Evolutionary conservation across 2,113 vertebrate species (phyloP).

Genomic region (Manacus vitellinus): DNA sequence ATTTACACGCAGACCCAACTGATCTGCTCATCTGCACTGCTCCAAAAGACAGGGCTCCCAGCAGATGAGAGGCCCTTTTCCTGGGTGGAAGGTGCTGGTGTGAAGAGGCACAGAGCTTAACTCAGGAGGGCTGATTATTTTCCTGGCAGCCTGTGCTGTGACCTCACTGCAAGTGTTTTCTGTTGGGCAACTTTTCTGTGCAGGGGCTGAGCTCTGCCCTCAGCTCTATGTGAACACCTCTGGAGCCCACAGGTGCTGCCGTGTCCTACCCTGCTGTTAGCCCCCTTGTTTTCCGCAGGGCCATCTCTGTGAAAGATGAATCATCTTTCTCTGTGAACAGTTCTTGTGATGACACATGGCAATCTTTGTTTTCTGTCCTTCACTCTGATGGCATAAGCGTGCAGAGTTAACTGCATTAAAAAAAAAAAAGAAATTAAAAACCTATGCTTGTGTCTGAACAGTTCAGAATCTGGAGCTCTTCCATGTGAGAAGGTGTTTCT

Average conservation of each 20-base stretch:
- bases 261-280: neutral
- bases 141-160: fast-evolving
- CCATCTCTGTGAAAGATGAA: neutral
- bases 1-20: fast-evolving
- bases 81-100: neutral
- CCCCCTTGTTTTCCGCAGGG: neutral
- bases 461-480: neutral
- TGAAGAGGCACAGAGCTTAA: neutral
- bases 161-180: fast-evolving
- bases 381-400: neutral
- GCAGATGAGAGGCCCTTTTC: neutral
- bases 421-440: neutral
- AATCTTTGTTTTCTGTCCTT: neutral
- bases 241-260: neutral
- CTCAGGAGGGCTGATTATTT: neutral
- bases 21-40: neutral
- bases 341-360: neutral
- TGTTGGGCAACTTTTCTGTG: neutral
- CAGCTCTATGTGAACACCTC: fast-evolving
- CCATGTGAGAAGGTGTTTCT: neutral
- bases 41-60: neutral
- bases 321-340: neutral
- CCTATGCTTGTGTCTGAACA: neutral
- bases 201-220: neutral
- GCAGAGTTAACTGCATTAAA: neutral